A percentile compares a stretch with the other conserved stretches of the same genome.
Conservation (phyloP, 2,113 vertebrate genomes). For the Alligator sinensis region DNA sequence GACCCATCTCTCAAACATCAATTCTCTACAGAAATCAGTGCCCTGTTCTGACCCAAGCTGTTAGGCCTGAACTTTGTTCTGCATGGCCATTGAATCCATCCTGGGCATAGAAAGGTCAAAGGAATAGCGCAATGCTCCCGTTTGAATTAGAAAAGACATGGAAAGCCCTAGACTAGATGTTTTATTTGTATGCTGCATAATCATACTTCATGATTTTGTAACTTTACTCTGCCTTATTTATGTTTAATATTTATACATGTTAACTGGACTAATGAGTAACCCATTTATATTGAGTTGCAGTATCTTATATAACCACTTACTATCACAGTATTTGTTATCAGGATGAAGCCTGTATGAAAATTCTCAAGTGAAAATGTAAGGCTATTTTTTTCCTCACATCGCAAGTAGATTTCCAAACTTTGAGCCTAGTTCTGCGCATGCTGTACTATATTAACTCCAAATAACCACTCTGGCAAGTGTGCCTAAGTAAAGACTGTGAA, state of each 20-base stretch:
- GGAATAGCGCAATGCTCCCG: neutral
- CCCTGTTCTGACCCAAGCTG: neutral
- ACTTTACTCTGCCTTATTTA: conserved; percentile 25
- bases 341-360: neutral
- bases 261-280: conserved; percentile 35
- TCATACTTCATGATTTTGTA: conserved; percentile 21
- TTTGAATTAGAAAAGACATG: accelerated
- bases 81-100: neutral
- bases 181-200: neutral
- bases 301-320: neutral
- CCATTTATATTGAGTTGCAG: neutral
- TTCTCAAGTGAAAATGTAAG: neutral
- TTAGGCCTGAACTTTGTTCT: neutral
- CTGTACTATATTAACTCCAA: neutral
- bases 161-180: conserved; percentile 1
- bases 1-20: accelerated
- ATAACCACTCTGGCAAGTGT: neutral
- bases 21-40: neutral
- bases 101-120: neutral
- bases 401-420: neutral
- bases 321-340: neutral
- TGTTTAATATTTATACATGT: conserved; percentile 35
- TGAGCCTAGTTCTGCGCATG: neutral
- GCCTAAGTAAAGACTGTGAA: neutral
- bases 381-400: neutral